These are phyloP conservation scores for Myotis brandtii DNA, from an alignment of 2,113 vertebrate species.

Conservation along the genomic window DNA sequence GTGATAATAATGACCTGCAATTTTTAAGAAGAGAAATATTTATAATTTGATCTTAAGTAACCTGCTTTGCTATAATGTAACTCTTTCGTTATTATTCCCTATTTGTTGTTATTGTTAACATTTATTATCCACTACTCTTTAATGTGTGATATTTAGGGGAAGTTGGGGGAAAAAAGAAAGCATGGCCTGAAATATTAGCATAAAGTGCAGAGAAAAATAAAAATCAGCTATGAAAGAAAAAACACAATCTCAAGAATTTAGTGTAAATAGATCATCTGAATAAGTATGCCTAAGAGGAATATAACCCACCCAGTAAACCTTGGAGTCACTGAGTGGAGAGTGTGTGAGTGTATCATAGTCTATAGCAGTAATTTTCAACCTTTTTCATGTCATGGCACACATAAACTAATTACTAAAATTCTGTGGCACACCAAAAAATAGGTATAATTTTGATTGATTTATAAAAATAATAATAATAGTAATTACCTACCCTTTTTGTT, in stretches of 20 bases:
- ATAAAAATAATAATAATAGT: background rate
- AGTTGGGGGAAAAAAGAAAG: background rate
- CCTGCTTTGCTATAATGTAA: background rate
- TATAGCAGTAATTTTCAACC: background rate
- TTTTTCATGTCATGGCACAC: background rate
- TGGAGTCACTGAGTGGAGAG: background rate
- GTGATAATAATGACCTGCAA: background rate
- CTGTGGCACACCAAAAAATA: background rate
- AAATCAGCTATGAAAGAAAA: background rate
- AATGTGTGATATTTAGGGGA: background rate
- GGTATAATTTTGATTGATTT: background rate
- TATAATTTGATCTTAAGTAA: background rate
- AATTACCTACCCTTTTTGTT: background rate
- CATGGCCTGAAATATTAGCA: background rate
- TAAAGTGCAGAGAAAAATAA: background rate
- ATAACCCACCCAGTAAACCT: background rate
- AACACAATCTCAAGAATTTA: background rate
- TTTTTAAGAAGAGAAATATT: slow-evolving; percentile 28
- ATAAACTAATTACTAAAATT: background rate
- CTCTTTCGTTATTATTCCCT: background rate
- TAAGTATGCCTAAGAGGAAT: background rate
- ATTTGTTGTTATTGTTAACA: background rate
- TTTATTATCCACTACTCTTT: background rate
- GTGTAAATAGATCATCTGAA: background rate
- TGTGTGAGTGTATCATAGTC: background rate